Evolutionary conservation across 1,140 invertebrate genomes (phyloP).

Genomic region (Diorhabda carinulata): DNA sequence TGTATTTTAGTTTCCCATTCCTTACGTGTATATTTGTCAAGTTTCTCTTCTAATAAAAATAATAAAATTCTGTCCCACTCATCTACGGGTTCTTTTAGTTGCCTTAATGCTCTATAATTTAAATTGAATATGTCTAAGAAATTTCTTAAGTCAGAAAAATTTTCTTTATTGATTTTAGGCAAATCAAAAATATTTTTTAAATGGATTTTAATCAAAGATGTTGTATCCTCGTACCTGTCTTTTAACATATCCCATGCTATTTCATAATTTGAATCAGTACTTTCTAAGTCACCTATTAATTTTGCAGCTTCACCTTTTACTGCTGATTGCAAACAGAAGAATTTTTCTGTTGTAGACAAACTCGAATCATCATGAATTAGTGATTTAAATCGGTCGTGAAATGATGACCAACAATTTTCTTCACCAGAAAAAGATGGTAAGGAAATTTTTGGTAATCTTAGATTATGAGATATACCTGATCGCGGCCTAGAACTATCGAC

Average conservation of each 20-base stretch:
- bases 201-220: too few relatives aligned
- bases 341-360: too few relatives aligned
- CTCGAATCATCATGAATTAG: too few relatives aligned
- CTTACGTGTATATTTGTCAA: slow-evolving; percentile 12
- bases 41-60: slow-evolving; percentile 20
- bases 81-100: slow-evolving; percentile 31
- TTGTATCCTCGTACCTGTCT: too few relatives aligned
- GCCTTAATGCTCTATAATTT: slow-evolving; percentile 32
- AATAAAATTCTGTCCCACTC: slow-evolving; percentile 37
- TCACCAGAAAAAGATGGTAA: slow-evolving; percentile 31
- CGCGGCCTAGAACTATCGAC: background rate
- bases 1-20: slow-evolving; percentile 23
- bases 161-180: slow-evolving; percentile 27
- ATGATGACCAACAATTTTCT: too few relatives aligned
- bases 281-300: too few relatives aligned
- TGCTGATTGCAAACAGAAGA: too few relatives aligned
- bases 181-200: slow-evolving; percentile 25
- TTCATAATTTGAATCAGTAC: too few relatives aligned
- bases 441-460: slow-evolving; percentile 26
- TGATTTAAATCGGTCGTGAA: too few relatives aligned
- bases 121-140: slow-evolving; percentile 24
- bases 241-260: too few relatives aligned
- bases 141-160: slow-evolving; percentile 20
- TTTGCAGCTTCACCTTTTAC: too few relatives aligned
- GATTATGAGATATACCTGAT: too few relatives aligned